phyloP scores from a whole-genome alignment of 2,888 invertebrate genomes.

The Oscheius sp. region DNA sequence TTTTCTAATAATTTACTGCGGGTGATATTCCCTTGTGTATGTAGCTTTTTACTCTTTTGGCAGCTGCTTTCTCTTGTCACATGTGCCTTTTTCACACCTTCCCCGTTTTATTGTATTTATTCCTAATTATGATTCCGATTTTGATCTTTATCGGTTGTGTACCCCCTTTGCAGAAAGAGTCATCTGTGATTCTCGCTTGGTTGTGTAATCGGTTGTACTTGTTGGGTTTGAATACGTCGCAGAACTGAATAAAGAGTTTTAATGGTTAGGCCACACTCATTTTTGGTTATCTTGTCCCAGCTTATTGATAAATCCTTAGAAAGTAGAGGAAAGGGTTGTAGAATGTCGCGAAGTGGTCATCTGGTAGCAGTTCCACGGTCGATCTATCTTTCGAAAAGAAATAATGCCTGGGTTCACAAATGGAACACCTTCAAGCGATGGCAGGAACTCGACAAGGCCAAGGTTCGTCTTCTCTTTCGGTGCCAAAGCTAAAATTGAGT shows the following conservation, averaged over 20 bases:
- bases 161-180: not conserved
- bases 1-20: not conserved
- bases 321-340: not conserved
- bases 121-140: not conserved
- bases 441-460: constrained; percentile 56
- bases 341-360: constrained; percentile 6
- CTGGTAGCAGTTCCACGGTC: constrained; percentile 4
- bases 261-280: not conserved
- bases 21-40: constrained; percentile 5
- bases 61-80: not conserved
- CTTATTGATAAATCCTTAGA: not conserved
- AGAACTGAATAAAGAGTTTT: constrained; percentile 15
- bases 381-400: constrained; percentile 8
- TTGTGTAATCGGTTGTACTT: constrained; percentile 22
- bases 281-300: not conserved
- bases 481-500: not conserved
- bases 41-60: not conserved
- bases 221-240: not conserved
- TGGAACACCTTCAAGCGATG: constrained; percentile 55
- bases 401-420: constrained; percentile 36
- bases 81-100: constrained; percentile 24
- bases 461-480: constrained; percentile 10
- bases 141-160: constrained; percentile 28
- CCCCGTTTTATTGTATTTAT: constrained; percentile 9
- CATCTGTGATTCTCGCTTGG: constrained; percentile 28